Base-by-base conservation (phyloP, 2,797 vertebrate species). In the Diplodus puntazzo region DNA sequence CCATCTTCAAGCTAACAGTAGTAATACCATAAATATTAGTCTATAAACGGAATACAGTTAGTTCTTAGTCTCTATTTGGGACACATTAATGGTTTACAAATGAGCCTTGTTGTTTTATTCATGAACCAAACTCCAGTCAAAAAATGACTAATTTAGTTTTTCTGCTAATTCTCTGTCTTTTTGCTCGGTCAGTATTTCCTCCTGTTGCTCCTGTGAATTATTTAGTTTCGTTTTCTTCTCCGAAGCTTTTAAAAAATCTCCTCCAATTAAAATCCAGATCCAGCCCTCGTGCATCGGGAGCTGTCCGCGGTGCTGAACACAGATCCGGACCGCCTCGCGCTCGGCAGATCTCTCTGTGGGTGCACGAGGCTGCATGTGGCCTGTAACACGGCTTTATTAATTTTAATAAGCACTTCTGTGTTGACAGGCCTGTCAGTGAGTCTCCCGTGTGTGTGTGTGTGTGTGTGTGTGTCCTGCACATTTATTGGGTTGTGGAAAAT, bases 231-330 rank as follows among this genome's bases (percentile, higher is more conserved):
- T 1, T 21, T 21, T 4, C 50, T n/a, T 30, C 11, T 10, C 4
- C 49, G 18, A 61, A 68, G 50, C 10, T 3, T 46, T 61, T 49
- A 27, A 2, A 20, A 11, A 23, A 12, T 25, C 50, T 48, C 45
- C 21, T 43, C 18, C 50, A 34, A 30, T 39, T 34, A 1, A 11
- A 18, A 54, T 3, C 42, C 9, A 3, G 10, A 12, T 23, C 46
- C n/a, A 17, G 3, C 11, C 3, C 11, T 5, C 45, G 46, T 30
- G 4, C 48, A 12, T 2, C 9, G 0, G 88, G 86, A 83, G 77
- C 92, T 93, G 87, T 94, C 92, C 86, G 21, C 4, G 92, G 93
- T 94, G 79, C 93, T 94, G 91, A 90, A 93, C 23, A 27, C 43
- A 30, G 4, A 45, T 48, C 39, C 7, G 3, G 13, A 12, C 25